Percentiles rank a stretch among this genome's conserved stretches.
Evolutionary conservation across 2,797 vertebrate genomes (phyloP).

Genomic region (Borostomias antarcticus): DNA sequence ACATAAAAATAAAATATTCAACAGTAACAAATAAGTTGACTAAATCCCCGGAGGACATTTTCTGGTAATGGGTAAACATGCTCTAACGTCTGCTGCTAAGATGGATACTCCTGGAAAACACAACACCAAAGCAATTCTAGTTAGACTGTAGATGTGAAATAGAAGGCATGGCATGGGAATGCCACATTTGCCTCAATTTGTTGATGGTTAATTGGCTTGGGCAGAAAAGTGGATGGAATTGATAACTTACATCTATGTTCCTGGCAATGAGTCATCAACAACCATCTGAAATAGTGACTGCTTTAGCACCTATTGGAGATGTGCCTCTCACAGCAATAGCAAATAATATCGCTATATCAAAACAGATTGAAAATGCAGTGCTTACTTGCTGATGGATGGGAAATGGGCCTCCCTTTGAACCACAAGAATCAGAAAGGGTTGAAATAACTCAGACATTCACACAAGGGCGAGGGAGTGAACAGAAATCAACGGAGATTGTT

Average conservation of each 20-base stretch:
- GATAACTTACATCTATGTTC: conserved; percentile 17
- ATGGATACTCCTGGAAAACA: conserved; percentile 12
- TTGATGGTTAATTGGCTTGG: conserved; percentile 49
- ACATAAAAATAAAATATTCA: neutral
- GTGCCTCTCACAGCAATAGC: conserved; percentile 1
- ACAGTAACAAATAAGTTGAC: conserved; percentile 32
- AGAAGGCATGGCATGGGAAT: conserved; percentile 36
- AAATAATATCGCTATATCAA: conserved; percentile 22
- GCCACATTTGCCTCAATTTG: conserved; percentile 26
- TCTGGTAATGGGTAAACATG: conserved; percentile 33
- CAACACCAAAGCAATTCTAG: conserved; percentile 48
- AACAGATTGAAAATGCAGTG: conserved; percentile 1
- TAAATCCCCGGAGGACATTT: conserved; percentile 35
- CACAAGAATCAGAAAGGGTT: neutral
- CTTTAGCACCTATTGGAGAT: conserved; percentile 20
- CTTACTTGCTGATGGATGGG: neutral
- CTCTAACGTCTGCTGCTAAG: conserved; percentile 18
- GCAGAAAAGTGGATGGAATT: conserved; percentile 42
- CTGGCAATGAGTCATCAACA: conserved; percentile 39
- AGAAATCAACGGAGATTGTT: neutral
- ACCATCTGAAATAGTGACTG: conserved; percentile 9
- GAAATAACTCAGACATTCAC: neutral
- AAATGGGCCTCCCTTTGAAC: conserved; percentile 6
- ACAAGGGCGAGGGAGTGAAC: neutral
- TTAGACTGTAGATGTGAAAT: conserved; percentile 59